A percentile compares a stretch with the other conserved stretches of the same genome.
Conservation (phyloP, 2,797 vertebrate species). For the Cryptoprocta ferox region DNA sequence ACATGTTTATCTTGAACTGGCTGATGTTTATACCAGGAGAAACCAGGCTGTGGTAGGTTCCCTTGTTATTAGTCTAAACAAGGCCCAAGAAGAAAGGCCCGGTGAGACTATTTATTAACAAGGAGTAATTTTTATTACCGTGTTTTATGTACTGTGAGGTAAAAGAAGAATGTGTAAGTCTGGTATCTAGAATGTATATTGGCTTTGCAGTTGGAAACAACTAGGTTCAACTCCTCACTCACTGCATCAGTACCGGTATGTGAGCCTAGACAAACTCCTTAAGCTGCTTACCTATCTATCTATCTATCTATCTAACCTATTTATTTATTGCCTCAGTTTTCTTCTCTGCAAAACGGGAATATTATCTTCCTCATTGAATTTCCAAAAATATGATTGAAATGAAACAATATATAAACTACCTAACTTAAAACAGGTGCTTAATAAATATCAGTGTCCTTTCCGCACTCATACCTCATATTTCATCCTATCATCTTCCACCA, state of each 20-base stretch:
- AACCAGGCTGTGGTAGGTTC: constrained; percentile 7
- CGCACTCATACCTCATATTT: not conserved
- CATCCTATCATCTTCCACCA: not conserved
- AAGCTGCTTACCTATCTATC: not conserved
- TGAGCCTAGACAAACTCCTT: not conserved
- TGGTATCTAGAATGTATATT: not conserved
- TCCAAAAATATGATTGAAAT: constrained; percentile 31
- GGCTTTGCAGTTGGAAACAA: not conserved
- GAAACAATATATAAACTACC: not conserved
- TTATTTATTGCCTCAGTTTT: not conserved
- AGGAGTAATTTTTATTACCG: not conserved
- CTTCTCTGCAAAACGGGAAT: not conserved
- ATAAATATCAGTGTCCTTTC: not conserved
- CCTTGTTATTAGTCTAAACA: constrained; percentile 39
- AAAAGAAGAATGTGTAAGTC: not conserved
- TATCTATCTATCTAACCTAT: not conserved
- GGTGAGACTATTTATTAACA: constrained; percentile 24
- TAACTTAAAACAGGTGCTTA: not conserved
- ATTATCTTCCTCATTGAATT: not conserved
- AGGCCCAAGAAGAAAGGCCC: not conserved
- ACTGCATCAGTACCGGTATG: too few species aligned
- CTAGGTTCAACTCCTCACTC: not conserved
- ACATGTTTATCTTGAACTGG: not conserved
- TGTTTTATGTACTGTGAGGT: not conserved
- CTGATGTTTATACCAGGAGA: not conserved